Conservation (phyloP, 2,797 vertebrate species). For the Carapus acus region DNA sequence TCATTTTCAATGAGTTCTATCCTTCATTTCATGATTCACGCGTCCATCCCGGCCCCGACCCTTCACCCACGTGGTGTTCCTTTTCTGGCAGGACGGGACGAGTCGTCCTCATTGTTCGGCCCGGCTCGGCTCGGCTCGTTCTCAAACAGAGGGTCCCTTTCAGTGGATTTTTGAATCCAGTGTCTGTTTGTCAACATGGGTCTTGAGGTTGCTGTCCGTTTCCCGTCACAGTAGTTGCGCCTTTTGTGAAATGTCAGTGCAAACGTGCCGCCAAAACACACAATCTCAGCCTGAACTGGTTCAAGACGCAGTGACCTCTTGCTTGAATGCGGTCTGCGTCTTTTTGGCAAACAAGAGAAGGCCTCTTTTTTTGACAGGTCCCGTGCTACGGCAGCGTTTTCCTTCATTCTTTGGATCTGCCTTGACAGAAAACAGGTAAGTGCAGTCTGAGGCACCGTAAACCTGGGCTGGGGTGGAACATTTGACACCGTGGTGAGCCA, state of each 20-base stretch:
- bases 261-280: conserved; percentile 38
- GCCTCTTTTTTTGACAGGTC: not conserved
- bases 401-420: conserved; percentile 61
- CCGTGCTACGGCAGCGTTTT: conserved; percentile 42
- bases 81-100: conserved; percentile 22
- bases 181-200: conserved; percentile 16
- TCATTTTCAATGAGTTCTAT: conserved; percentile 46
- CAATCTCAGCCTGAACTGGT: too few species aligned
- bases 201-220: conserved; percentile 16
- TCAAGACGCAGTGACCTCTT: too few species aligned
- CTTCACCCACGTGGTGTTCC: conserved; percentile 32
- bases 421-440: conserved; percentile 48
- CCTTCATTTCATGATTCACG: conserved; percentile 71
- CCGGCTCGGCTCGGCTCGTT: conserved; percentile 26
- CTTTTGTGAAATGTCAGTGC: conserved; percentile 39
- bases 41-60: too few species aligned
- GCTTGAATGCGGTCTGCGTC: too few species aligned
- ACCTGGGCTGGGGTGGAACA: conserved; percentile 37
- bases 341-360: conserved; percentile 28
- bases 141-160: conserved; percentile 20
- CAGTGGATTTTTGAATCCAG: conserved; percentile 11
- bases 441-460: conserved; percentile 83
- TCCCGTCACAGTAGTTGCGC: conserved; percentile 48
- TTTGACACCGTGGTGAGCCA: conserved; percentile 11
- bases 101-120: conserved; percentile 32